Evolutionary conservation across 2,113 vertebrate genomes (phyloP).

Genomic region (Ammodytes marinus): DNA sequence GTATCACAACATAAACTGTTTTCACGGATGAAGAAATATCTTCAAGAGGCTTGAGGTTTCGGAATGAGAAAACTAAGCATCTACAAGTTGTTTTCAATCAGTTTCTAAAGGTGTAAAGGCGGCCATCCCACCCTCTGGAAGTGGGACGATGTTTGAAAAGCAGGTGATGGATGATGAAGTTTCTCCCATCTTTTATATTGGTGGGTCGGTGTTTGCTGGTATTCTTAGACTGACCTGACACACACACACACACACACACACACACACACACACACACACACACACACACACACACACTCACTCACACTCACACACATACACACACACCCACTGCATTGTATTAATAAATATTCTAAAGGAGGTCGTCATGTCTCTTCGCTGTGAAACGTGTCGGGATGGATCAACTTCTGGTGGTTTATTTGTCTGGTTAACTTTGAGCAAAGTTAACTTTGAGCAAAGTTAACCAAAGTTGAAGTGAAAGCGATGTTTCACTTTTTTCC

Average conservation of each 20-base stretch:
- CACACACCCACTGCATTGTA: slow-evolving; percentile 2
- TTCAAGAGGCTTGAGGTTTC: no score
- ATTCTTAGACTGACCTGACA: slow-evolving; percentile 67
- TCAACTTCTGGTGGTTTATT: slow-evolving; percentile 30
- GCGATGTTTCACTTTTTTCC: slow-evolving; percentile 32
- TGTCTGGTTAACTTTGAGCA: slow-evolving; percentile 61
- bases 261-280: slow-evolving; percentile 16
- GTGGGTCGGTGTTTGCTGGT: slow-evolving; percentile 27
- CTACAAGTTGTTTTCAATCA: no score
- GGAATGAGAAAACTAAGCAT: no score
- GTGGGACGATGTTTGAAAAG: slow-evolving; percentile 44
- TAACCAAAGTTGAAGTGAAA: slow-evolving; percentile 50
- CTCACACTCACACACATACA: neutral
- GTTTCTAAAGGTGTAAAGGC: neutral
- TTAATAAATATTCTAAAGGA: slow-evolving; percentile 33
- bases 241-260: slow-evolving; percentile 36
- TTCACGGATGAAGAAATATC: no score
- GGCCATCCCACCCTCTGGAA: slow-evolving; percentile 28
- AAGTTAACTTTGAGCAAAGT: slow-evolving; percentile 70
- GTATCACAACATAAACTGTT: no score
- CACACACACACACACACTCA: slow-evolving; percentile 14
- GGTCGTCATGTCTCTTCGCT: slow-evolving; percentile 38
- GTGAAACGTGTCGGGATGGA: slow-evolving; percentile 16
- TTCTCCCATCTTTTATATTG: slow-evolving; percentile 39
- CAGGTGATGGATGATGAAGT: slow-evolving; percentile 60